Base-by-base conservation (phyloP, 2,113 vertebrate species). In the Psilopsiagon aymara region DNA sequence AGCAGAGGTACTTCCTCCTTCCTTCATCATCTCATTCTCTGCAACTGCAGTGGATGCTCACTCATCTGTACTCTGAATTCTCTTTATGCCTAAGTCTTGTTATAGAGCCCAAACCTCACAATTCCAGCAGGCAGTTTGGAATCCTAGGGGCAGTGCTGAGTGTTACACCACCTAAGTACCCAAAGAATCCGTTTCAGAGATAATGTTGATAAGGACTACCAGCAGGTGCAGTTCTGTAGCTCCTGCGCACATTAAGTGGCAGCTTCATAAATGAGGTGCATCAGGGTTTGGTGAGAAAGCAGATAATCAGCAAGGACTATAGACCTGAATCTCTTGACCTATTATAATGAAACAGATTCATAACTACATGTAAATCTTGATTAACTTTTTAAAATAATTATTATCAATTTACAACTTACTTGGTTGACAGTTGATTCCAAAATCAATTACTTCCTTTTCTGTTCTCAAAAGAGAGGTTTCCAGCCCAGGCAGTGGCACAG, bases 201-300 rank as follows among this genome's bases (percentile, higher is more conserved):
- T 2, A 11, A 21, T 43, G 66, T 41, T 82, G 23, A 33, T 47
- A 28, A 13, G 4, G 16, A 20, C 31, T 52, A 7, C 39, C 37
- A 39, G 85, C 13, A 78, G 44, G 20, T 17, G 7, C 41, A 27
- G 24, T 13, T 41, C 44, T 35, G 2, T 20, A 43, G 31, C 29
- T 77, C 33, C 68, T 46, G 20, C 8, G 2, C 44, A 62, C 1
- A 0, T 14, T 25, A 9, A 0, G 0, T 21, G 2, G 11, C 15
- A 33, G 18, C 37, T 39, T 24, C 24, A 39, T 13, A 60, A 69
- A 20, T 7, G 7, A 62, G 20, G 18, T 4, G 39, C 3, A 13
- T 33, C 41, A 37, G 10, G 10, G 2, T 6, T 53, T 29, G 13
- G 23, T 80, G 59, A 66, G 44, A 47, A 88, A 74, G 78, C 3